phyloP scores from a whole-genome alignment of 1,140 invertebrate genomes.

The Drosophila nasuta region DNA sequence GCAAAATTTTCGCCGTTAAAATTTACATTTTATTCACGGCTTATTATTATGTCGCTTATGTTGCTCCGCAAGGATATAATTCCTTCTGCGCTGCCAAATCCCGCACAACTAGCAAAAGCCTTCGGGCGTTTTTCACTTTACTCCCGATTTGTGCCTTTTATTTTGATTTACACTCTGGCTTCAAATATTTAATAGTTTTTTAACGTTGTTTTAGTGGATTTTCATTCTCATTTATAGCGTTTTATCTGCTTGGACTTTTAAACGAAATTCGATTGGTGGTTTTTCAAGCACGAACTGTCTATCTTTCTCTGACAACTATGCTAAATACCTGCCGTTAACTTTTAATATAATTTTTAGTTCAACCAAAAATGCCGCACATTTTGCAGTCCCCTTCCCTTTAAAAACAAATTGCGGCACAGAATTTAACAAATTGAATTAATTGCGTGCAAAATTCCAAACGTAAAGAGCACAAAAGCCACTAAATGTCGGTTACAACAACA shows the following conservation, averaged over 20 bases:
- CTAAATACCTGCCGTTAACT: constrained; percentile 22
- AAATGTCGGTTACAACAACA: constrained; percentile 53
- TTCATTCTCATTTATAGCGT: not conserved
- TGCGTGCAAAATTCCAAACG: constrained; percentile 55
- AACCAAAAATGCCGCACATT: constrained; percentile 27
- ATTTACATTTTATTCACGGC: constrained; percentile 58
- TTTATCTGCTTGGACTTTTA: not conserved
- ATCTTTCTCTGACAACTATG: constrained; percentile 1
- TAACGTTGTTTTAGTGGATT: not conserved
- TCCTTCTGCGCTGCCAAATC: constrained; percentile 4
- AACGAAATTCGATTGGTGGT: not conserved
- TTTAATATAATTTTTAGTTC: constrained; percentile 38
- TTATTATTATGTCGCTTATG: constrained; percentile 42
- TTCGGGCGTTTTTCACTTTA: constrained; percentile 31
- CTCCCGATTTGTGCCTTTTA: constrained; percentile 14
- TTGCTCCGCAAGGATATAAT: not conserved
- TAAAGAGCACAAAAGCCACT: constrained; percentile 57
- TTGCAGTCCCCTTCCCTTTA: not conserved
- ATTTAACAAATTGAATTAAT: constrained; percentile 68
- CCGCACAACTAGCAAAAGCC: constrained; percentile 31
- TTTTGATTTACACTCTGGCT: constrained; percentile 23
- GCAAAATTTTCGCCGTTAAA: constrained; percentile 45
- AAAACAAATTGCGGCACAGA: constrained; percentile 22
- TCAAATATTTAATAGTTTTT: constrained; percentile 1
- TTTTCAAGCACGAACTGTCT: not conserved